Evolutionary conservation across 1,140 invertebrate genomes (phyloP), one percentile per base, ranked within the genome.

Genomic region (Drosophila truncata): DNA sequence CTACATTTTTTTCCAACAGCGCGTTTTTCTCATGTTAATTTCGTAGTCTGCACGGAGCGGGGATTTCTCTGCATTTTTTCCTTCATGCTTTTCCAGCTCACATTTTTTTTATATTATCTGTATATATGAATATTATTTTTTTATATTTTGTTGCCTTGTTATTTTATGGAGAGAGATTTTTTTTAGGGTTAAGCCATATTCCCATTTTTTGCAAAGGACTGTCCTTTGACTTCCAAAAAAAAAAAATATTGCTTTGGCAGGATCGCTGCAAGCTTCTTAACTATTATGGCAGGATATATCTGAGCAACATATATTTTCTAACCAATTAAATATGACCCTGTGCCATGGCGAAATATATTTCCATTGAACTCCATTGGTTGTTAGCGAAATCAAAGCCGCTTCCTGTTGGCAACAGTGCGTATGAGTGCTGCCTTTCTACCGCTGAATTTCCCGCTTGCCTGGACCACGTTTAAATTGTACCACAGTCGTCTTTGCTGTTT

Each of bases 1-100:
- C 55, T 49, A 72, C 42, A 52, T 73, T 80, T 81, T 85, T 25
- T 33, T 20, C 3, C n/a, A 18, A 14, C 42, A 47, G 16, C 54
- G 10, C 35, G 16, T 52, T 69, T 69, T 67, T 67, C 20, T 50
- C 57, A 70, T 78, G 69, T 86, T 82, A 71, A 79, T 85, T 81
- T 80, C 41, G 63, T 49, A 85, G 54, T 80, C 74, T 67, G 75
- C 61, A 37, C 16, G 29, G 16, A 54, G 41, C 44, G 37, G 23
- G 41, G 46, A 70, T 63, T 62, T 54, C 18, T 47, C 47, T 13
- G 41, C 14, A 10, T 33, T 49, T 33, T 58, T 37, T 29, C 13
- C 25, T 47, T 3, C 18, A 1, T 47, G 44, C 11, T 23, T 49
- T 33, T 46, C 14, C 18, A n/a, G 2, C 14, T 33, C 29, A 55